Evolutionary conservation across 2,797 vertebrate species (phyloP).

Genomic region (Rhabdomys pumilio): DNA sequence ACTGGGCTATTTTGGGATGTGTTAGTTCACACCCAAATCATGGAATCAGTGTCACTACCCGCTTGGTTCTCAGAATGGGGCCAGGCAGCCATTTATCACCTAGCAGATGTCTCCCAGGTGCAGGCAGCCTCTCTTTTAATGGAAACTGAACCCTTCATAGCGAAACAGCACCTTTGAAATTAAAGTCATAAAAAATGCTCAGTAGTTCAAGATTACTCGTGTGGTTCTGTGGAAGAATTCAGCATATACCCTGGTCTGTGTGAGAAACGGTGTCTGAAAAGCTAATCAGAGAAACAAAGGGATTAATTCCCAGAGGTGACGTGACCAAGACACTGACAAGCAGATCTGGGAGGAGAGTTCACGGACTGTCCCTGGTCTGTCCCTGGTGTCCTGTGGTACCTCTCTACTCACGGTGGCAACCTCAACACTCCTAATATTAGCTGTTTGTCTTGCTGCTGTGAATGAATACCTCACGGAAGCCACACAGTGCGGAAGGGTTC

Average conservation of each 20-base stretch:
- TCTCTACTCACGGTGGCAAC: background rate
- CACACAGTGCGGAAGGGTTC: background rate
- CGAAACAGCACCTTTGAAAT: conserved; percentile 73
- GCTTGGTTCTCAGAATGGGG: conserved; percentile 65
- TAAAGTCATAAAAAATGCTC: conserved; percentile 25
- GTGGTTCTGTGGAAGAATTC: background rate
- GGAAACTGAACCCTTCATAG: conserved; percentile 70
- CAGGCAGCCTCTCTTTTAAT: conserved; percentile 81
- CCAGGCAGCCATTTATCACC: conserved; percentile 74
- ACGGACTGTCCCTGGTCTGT: background rate
- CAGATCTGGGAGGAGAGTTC: background rate
- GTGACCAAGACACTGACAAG: background rate
- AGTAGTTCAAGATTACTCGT: background rate
- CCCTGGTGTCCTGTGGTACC: background rate
- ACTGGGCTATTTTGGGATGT: background rate
- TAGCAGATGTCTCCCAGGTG: conserved; percentile 72
- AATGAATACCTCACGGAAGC: background rate
- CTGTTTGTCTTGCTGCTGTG: background rate
- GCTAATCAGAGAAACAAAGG: background rate
- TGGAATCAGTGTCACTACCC: conserved; percentile 79
- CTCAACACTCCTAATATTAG: background rate
- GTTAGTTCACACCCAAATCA: conserved; percentile 82
- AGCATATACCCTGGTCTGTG: background rate
- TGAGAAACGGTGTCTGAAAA: background rate
- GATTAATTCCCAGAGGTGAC: background rate